Evolutionary conservation across 2,888 invertebrate species (phyloP).

Genomic region (Tetranychus truncatus): DNA sequence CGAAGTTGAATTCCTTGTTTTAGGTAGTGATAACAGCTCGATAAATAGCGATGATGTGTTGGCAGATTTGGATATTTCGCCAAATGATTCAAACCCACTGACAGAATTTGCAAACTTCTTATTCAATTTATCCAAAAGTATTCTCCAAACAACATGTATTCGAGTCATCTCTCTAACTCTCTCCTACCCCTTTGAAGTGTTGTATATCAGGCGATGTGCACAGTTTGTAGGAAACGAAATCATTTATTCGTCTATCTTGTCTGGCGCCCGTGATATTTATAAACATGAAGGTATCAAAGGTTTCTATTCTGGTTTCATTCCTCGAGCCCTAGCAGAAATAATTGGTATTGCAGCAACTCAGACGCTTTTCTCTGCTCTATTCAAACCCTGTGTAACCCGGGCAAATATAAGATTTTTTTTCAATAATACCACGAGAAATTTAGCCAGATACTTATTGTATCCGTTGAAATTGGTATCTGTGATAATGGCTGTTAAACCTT

Average conservation of each 20-base stretch:
- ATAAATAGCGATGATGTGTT: not conserved
- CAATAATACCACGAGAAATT: constrained; percentile 38
- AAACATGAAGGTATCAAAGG: constrained; percentile 16
- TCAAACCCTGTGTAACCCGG: not conserved
- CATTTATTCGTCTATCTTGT: constrained; percentile 42
- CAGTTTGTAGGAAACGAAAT: constrained; percentile 80
- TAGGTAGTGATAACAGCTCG: too few relatives aligned
- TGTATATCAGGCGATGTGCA: constrained; percentile 77
- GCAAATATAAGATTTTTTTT: constrained; percentile 9
- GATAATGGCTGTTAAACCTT: constrained; percentile 66
- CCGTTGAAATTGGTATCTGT: constrained; percentile 77
- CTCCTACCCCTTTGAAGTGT: constrained; percentile 75
- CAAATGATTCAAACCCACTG: not conserved
- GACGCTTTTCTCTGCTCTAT: constrained; percentile 10
- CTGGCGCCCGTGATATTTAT: constrained; percentile 19
- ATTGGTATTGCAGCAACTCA: constrained; percentile 13
- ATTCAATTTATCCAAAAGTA: not conserved
- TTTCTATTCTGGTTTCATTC: constrained; percentile 20
- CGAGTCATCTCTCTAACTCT: not conserved
- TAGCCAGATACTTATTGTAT: constrained; percentile 69
- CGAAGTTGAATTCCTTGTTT: too few relatives aligned
- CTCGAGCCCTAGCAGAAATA: constrained; percentile 15
- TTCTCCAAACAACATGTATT: not conserved
- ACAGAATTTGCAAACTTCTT: not conserved
- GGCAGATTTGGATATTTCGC: not conserved